Conservation (phyloP, 2,113 vertebrate species). For the Larimichthys polyactis region DNA sequence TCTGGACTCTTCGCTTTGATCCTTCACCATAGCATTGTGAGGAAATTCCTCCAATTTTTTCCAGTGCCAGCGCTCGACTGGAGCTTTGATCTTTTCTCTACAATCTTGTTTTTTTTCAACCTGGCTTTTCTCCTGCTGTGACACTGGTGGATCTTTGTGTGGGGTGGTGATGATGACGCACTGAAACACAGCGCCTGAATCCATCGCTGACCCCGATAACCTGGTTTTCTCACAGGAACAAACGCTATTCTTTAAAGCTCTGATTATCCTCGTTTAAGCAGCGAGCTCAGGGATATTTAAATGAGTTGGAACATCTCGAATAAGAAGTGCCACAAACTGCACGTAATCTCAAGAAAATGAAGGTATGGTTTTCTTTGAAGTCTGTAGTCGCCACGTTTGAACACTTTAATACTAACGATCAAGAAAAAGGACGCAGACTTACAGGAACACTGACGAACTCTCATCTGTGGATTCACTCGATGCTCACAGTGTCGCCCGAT, state of each 20-base stretch:
- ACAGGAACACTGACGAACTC: too few relatives aligned
- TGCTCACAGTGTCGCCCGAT: too few relatives aligned
- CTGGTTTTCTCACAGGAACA: neutral
- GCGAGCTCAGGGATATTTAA: too few relatives aligned
- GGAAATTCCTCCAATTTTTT: neutral
- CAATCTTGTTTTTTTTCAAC: neutral
- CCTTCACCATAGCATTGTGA: neutral
- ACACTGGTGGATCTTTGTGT: neutral
- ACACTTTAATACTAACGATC: too few relatives aligned
- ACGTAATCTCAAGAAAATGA: too few relatives aligned
- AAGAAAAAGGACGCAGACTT: too few relatives aligned
- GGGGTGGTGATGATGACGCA: neutral
- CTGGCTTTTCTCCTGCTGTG: neutral
- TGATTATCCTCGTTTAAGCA: too few relatives aligned
- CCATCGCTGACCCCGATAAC: neutral
- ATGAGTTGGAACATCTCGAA: too few relatives aligned
- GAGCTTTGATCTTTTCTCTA: constrained; percentile 10
- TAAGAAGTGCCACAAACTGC: too few relatives aligned
- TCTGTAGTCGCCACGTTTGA: too few relatives aligned
- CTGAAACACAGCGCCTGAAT: neutral
- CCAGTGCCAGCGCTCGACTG: neutral
- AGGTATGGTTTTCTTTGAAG: too few relatives aligned
- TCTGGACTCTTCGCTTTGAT: constrained; percentile 1
- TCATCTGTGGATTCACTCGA: too few relatives aligned
- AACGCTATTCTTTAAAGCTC: neutral